A percentile compares a stretch with the other conserved stretches of the same genome.
Evolutionary conservation across 2,797 vertebrate genomes (phyloP).

Genomic region (Oryzias sinensis): DNA sequence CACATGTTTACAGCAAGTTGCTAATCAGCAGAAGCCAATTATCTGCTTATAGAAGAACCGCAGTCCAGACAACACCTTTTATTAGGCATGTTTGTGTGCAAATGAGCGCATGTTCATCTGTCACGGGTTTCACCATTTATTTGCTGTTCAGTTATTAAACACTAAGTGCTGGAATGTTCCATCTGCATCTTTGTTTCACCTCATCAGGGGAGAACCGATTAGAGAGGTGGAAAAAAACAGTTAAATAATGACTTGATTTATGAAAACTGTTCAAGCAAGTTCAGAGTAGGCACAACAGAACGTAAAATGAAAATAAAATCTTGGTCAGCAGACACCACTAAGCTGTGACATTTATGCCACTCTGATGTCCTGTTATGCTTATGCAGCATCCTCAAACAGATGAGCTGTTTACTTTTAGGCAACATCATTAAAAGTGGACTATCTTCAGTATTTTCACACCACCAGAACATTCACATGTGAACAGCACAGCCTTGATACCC

Average conservation of each 20-base stretch:
- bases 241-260: too few species aligned
- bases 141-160: slow-evolving; percentile 12
- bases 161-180: not conserved
- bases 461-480: slow-evolving; percentile 13
- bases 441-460: slow-evolving; percentile 8
- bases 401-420: not conserved
- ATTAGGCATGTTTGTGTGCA: slow-evolving; percentile 3
- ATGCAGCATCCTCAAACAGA: not conserved
- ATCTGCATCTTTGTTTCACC: not conserved
- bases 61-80: slow-evolving; percentile 15
- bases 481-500: slow-evolving; percentile 13
- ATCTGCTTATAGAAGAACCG: slow-evolving; percentile 7
- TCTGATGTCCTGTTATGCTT: too few species aligned
- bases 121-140: not conserved
- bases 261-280: too few species aligned
- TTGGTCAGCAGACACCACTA: too few species aligned
- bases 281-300: too few species aligned
- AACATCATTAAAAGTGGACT: not conserved
- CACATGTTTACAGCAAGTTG: slow-evolving; percentile 27
- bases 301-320: too few species aligned
- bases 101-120: slow-evolving; percentile 1
- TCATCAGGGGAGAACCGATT: slow-evolving; percentile 5
- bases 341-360: too few species aligned
- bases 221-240: slow-evolving; percentile 3
- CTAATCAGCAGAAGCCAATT: slow-evolving; percentile 28